Base-by-base conservation (phyloP, 92 coral and sea anemone genomes). In the Epizoanthus illoricatus region DNA sequence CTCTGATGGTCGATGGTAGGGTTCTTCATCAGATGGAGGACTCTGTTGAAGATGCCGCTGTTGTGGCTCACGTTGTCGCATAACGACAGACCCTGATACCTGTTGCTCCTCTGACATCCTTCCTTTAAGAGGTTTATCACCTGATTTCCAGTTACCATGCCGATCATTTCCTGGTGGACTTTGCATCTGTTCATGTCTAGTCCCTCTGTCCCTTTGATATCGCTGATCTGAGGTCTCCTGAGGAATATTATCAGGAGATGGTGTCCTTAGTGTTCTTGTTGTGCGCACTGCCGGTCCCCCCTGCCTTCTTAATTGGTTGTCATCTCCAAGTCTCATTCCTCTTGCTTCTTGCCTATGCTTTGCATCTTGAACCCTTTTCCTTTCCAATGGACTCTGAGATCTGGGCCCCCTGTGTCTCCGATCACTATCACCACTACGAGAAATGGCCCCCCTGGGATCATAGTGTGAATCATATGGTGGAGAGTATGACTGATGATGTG, bases 111-210 rank as follows among this genome's bases (percentile, higher is more conserved):
- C 66, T 7, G 19, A 21, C 66, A 33, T 23, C 17, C 52, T 78
- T 28, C 54, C 71, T 43, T 49, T 78, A 61, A 41, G n/a, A 11
- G 82, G 71, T 55, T 43, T 78, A 13, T 64, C 69, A 5, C 67
- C 67, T n/a, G 82, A 64, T 78, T 78, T 78, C 71, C 61, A 63
- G 21, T 78, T 43, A 39, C 82, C 61, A 43, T n/a, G 82, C 28
- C 57, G 71, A n/a, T 47, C 71, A 78, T 36, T 78, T 49, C 24
- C 82, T 43, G 71, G 42, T 0, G 80, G 80, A n/a, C 56, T 75
- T 16, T 75, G 61, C 7, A 63, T 23, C 82, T 58, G 65, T 39
- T 76, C 81, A 43, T 28, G 82, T 62, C 54, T 78, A 40, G 52
- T 78, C 36, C 47, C 65, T 43, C 49, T 78, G 21, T 78, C 82